These are phyloP conservation scores for Oplegnathus fasciatus DNA, from an alignment of 2,113 vertebrate species.

Conservation along the genomic window DNA sequence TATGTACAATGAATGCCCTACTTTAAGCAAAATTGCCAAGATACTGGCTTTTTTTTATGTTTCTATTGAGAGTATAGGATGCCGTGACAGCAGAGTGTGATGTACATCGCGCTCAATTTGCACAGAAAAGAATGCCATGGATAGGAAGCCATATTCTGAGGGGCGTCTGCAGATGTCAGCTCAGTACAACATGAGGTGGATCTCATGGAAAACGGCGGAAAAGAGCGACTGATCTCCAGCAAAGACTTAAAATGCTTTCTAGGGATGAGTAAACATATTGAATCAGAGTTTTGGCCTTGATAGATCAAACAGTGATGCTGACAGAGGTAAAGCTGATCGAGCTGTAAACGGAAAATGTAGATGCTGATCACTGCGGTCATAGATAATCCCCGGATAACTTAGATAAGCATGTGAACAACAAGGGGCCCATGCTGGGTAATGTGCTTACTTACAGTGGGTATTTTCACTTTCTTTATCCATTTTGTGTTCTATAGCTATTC, in stretches of 20 bases:
- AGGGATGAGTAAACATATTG: conserved; percentile 7
- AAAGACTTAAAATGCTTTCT: background rate
- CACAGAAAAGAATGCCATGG: background rate
- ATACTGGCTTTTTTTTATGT: background rate
- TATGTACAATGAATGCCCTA: background rate
- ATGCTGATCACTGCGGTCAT: background rate
- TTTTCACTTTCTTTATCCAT: background rate
- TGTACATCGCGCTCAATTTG: background rate
- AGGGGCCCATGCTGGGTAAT: background rate
- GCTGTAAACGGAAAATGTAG: background rate
- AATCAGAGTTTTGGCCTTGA: conserved; percentile 1
- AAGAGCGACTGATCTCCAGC: background rate
- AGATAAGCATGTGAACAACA: conserved; percentile 5
- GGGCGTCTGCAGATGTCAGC: no score
- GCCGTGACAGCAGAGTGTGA: background rate
- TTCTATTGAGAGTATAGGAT: background rate
- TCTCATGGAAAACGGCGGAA: background rate
- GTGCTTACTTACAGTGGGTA: background rate
- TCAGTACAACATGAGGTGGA: no score
- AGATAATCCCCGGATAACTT: conserved; percentile 49
- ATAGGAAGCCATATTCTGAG: background rate
- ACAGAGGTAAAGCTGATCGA: background rate
- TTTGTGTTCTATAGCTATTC: background rate
- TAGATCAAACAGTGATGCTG: conserved; percentile 7
- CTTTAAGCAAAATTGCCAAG: background rate